phyloP scores from a whole-genome alignment of 2,888 invertebrate species.

The Trichopria drosophilae region DNA sequence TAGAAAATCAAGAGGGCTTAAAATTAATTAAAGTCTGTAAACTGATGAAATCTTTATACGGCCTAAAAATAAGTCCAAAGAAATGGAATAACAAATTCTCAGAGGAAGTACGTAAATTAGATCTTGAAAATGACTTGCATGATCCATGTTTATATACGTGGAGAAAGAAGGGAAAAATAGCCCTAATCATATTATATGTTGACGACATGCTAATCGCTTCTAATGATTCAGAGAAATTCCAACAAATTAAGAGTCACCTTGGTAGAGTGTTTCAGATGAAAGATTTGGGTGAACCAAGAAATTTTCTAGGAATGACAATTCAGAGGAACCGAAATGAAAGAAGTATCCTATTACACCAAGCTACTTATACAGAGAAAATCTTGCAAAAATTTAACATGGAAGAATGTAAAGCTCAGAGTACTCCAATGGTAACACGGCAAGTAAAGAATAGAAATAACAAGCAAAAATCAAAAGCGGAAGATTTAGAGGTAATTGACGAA shows the following conservation, averaged over 20 bases:
- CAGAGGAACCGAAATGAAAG: constrained; percentile 11
- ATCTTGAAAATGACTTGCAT: too few relatives aligned
- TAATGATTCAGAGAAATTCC: constrained; percentile 26
- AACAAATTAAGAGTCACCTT: constrained; percentile 28
- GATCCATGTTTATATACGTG: constrained; percentile 34
- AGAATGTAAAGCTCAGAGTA: constrained; percentile 19
- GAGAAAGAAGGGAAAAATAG: constrained; percentile 24
- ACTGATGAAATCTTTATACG: constrained; percentile 31
- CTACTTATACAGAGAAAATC: too few relatives aligned
- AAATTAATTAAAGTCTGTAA: constrained; percentile 32
- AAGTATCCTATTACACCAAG: too few relatives aligned
- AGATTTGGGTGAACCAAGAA: constrained; percentile 30
- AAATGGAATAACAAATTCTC: constrained; percentile 35
- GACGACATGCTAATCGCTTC: too few relatives aligned
- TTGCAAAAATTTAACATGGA: too few relatives aligned
- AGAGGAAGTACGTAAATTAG: constrained; percentile 31
- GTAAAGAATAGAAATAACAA: constrained; percentile 21
- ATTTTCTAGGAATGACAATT: constrained; percentile 21
- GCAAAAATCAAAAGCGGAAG: constrained; percentile 5
- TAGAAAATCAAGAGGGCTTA: too few relatives aligned
- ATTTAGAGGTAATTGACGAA: neutral
- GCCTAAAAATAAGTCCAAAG: too few relatives aligned
- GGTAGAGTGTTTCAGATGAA: constrained; percentile 30
- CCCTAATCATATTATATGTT: constrained; percentile 32
- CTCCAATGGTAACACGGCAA: constrained; percentile 26